Evolutionary conservation across 1,140 invertebrate species (phyloP).

Genomic region (Meloidogyne hapla): DNA sequence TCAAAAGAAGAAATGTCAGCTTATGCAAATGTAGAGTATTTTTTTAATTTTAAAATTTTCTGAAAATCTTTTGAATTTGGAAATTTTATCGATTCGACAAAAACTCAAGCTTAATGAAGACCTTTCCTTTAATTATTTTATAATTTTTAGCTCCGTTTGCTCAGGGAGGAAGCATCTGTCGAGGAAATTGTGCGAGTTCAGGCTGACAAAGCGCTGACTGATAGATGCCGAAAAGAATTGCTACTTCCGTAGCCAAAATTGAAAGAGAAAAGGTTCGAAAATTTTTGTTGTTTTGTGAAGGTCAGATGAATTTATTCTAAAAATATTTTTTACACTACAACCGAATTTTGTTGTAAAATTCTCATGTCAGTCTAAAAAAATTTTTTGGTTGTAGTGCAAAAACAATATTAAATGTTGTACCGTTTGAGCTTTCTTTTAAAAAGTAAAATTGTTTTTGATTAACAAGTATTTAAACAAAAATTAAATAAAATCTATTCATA

Average conservation of each 20-base stretch:
- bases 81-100: too few species aligned
- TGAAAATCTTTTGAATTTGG: too few species aligned
- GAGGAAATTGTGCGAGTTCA: constrained; percentile 42
- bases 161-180: constrained; percentile 29
- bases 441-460: too few species aligned
- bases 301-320: too few species aligned
- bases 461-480: too few species aligned
- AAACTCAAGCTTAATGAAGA: too few species aligned
- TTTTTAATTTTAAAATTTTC: not conserved
- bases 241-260: not conserved
- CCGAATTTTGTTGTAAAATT: too few species aligned
- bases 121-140: not conserved
- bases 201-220: constrained; percentile 39
- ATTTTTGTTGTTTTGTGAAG: not conserved
- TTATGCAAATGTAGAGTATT: not conserved
- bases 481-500: not conserved
- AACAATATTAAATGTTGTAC: too few species aligned
- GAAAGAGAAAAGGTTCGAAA: not conserved
- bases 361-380: too few species aligned
- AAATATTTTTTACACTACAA: too few species aligned
- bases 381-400: too few species aligned
- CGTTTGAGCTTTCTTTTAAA: too few species aligned
- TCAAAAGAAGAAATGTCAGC: not conserved
- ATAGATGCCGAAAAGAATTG: constrained; percentile 47
- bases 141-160: constrained; percentile 34